phyloP scores from a whole-genome alignment of 2,888 invertebrate genomes.

The Nasonia oneida region DNA sequence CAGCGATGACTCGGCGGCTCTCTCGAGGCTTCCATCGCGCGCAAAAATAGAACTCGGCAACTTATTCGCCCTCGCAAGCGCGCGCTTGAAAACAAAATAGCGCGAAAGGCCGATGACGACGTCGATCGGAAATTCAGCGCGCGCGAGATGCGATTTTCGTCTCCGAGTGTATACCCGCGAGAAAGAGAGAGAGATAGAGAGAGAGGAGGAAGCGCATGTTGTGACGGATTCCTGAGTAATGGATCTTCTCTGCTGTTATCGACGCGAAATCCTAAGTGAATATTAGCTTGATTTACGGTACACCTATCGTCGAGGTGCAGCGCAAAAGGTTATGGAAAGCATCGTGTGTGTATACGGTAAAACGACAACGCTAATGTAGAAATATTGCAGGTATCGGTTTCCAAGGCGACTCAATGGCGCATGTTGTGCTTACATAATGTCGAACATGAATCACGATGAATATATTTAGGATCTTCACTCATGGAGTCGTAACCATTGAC shows the following conservation, averaged over 20 bases:
- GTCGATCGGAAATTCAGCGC: background rate
- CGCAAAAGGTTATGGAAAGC: background rate
- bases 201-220: slow-evolving; percentile 17
- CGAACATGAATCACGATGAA: slow-evolving; percentile 45
- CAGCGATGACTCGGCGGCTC: background rate
- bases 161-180: background rate
- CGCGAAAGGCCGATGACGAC: slow-evolving; percentile 11
- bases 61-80: background rate
- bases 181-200: background rate
- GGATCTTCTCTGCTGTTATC: background rate
- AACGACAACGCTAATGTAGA: background rate
- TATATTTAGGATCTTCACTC: slow-evolving; percentile 41
- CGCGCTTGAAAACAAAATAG: background rate
- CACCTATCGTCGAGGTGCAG: background rate
- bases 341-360: background rate
- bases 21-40: slow-evolving; percentile 1
- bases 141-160: background rate
- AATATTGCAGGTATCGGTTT: background rate
- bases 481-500: background rate
- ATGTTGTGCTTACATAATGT: slow-evolving; percentile 23
- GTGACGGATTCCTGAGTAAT: background rate
- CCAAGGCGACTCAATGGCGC: slow-evolving; percentile 25
- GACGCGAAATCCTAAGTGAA: background rate
- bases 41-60: slow-evolving; percentile 22
- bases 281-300: slow-evolving; percentile 4